Conservation (phyloP, 2,888 invertebrate genomes). For the Dolichopus griseipennis region DNA sequence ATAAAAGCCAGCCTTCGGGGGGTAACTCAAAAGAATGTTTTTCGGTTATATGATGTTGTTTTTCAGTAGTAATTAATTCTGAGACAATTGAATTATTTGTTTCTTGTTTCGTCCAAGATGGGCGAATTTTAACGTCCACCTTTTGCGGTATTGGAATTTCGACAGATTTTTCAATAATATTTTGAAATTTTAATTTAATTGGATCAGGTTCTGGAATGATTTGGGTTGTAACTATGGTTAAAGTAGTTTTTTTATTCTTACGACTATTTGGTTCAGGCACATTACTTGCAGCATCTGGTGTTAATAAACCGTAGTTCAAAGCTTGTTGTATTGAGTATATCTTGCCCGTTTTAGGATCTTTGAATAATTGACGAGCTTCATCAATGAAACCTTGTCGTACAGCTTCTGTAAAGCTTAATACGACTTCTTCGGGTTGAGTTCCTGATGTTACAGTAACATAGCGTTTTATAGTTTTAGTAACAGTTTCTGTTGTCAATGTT, state of each 20-base stretch:
- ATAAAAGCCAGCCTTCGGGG: slow-evolving; percentile 70
- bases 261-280: slow-evolving; percentile 45
- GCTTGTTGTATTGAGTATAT: slow-evolving; percentile 69
- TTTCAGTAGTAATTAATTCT: slow-evolving; percentile 44
- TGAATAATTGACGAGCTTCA: slow-evolving; percentile 64
- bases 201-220: slow-evolving; percentile 39
- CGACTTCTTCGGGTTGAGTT: slow-evolving; percentile 48
- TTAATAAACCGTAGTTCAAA: slow-evolving; percentile 60
- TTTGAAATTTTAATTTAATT: slow-evolving; percentile 35
- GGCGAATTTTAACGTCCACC: slow-evolving; percentile 14
- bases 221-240: slow-evolving; percentile 50
- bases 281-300: slow-evolving; percentile 50
- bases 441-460: slow-evolving; percentile 70
- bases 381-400: slow-evolving; percentile 69
- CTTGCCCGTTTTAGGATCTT: slow-evolving; percentile 64
- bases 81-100: slow-evolving; percentile 43
- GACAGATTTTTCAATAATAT: slow-evolving; percentile 35
- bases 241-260: slow-evolving; percentile 46
- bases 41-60: slow-evolving; percentile 45
- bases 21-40: slow-evolving; percentile 71
- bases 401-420: slow-evolving; percentile 70
- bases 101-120: slow-evolving; percentile 26
- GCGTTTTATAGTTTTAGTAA: slow-evolving; percentile 73
- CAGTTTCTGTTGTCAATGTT: slow-evolving; percentile 77
- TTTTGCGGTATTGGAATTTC: slow-evolving; percentile 36